These are phyloP conservation scores for Parazoanthus darwini DNA, from an alignment of 92 coral and sea anemone genomes.

Conservation along the genomic window DNA sequence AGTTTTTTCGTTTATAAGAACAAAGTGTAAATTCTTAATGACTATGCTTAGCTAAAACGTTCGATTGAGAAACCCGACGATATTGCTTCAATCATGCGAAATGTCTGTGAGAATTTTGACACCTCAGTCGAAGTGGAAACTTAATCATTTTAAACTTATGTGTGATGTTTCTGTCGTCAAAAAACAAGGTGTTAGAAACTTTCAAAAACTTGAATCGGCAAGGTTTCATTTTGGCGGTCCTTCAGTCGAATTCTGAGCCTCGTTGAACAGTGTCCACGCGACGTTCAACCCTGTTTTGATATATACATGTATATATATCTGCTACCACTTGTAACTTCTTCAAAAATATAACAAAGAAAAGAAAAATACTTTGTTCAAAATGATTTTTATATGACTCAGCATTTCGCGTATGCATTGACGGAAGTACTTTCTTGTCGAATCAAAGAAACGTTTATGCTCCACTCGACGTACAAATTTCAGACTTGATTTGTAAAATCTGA, in stretches of 20 bases:
- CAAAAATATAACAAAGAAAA: conserved; percentile 4
- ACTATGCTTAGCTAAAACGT: not conserved
- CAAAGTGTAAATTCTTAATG: not conserved
- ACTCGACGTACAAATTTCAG: too few species aligned
- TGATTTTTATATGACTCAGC: not conserved
- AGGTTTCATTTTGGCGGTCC: too few species aligned
- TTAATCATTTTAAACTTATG: not conserved
- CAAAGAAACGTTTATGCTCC: too few species aligned
- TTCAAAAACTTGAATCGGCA: not conserved
- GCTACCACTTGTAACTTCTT: conserved; percentile 47
- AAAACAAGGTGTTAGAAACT: not conserved
- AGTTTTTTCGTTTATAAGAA: not conserved
- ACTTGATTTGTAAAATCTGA: too few species aligned
- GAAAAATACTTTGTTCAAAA: not conserved
- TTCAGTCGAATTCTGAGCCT: too few species aligned
- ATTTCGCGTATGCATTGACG: not conserved
- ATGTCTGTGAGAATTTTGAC: not conserved
- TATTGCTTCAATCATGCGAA: not conserved
- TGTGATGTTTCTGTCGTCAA: not conserved
- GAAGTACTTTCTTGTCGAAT: too few species aligned
- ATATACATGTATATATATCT: not conserved
- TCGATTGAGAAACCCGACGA: not conserved
- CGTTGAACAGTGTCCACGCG: too few species aligned
- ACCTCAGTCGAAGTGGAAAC: not conserved
- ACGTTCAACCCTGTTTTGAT: not conserved